Evolutionary conservation across 2,113 vertebrate genomes (phyloP).

Genomic region (Eclectus roratus): DNA sequence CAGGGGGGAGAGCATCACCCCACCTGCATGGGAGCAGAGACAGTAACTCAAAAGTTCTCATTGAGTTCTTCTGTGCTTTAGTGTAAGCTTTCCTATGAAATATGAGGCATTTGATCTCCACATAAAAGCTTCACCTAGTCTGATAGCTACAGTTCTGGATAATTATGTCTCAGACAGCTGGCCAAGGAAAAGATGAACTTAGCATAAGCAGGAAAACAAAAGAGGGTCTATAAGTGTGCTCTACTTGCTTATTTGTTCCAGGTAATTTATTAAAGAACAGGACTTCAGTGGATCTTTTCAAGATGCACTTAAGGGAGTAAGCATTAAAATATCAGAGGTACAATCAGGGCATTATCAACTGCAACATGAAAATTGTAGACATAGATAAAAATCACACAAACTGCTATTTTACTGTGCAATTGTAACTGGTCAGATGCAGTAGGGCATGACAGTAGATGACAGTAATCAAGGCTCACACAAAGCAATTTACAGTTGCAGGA

Average conservation of each 20-base stretch:
- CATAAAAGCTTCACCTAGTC: slow-evolving; percentile 18
- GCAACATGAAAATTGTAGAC: slow-evolving; percentile 44
- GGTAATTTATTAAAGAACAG: slow-evolving; percentile 31
- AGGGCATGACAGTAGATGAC: slow-evolving; percentile 33
- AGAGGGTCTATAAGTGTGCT: not conserved
- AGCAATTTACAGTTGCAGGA: slow-evolving; percentile 28
- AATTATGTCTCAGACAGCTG: slow-evolving; percentile 6
- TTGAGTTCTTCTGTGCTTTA: not conserved
- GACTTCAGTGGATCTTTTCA: slow-evolving; percentile 22
- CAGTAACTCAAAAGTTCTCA: not conserved
- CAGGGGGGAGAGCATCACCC: not conserved
- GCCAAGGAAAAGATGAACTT: not conserved
- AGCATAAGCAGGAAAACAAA: slow-evolving; percentile 36
- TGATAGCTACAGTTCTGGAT: not conserved
- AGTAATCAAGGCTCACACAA: slow-evolving; percentile 56
- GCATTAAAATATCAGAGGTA: slow-evolving; percentile 61
- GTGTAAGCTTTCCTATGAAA: not conserved
- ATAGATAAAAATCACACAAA: slow-evolving; percentile 41
- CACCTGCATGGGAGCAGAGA: not conserved
- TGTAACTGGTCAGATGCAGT: slow-evolving; percentile 37
- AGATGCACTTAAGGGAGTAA: slow-evolving; percentile 23
- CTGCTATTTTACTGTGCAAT: slow-evolving; percentile 36
- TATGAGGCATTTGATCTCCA: slow-evolving; percentile 7
- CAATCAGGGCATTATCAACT: slow-evolving; percentile 45
- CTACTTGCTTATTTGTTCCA: not conserved